A percentile compares a stretch with the other conserved stretches of the same genome.
Evolutionary conservation across 1,140 invertebrate species (phyloP).

Genomic region (Aphaenogaster ashmeadi): DNA sequence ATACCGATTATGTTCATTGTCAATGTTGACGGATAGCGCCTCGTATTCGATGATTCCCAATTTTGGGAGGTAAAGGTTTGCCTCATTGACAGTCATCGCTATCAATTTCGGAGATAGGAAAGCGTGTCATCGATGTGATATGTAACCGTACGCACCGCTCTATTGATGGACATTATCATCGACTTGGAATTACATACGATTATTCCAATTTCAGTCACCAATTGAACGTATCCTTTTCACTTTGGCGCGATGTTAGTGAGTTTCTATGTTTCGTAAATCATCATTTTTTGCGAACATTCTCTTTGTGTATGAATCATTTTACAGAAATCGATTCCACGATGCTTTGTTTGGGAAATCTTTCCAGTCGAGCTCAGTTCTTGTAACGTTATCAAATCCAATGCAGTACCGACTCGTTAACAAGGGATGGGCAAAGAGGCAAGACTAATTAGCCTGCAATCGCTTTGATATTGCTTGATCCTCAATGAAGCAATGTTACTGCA

Average conservation of each 20-base stretch:
- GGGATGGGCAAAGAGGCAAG: not conserved
- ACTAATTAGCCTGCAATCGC: slow-evolving; percentile 63
- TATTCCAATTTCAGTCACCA: slow-evolving; percentile 26
- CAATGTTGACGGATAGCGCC: slow-evolving; percentile 45
- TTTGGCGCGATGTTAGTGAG: not conserved
- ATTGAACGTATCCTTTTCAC: not conserved
- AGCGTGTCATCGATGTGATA: slow-evolving; percentile 33
- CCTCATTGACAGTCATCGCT: slow-evolving; percentile 51
- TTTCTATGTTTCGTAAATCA: not conserved
- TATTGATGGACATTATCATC: slow-evolving; percentile 35
- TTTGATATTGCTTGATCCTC: slow-evolving; percentile 29
- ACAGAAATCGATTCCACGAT: slow-evolving; percentile 3
- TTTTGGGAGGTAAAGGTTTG: slow-evolving; percentile 34
- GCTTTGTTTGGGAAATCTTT: not conserved
- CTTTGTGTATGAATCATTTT: not conserved
- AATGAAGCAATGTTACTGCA: slow-evolving; percentile 19
- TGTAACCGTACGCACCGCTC: slow-evolving; percentile 6
- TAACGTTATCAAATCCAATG: slow-evolving; percentile 12
- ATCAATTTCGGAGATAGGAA: slow-evolving; percentile 50
- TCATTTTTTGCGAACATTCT: not conserved
- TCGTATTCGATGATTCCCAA: slow-evolving; percentile 26
- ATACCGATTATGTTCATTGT: slow-evolving; percentile 41
- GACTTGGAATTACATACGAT: slow-evolving; percentile 39
- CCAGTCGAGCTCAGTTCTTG: not conserved
- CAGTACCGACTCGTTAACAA: not conserved